These are phyloP conservation scores for Smutsia gigantea DNA, from an alignment of 2,797 vertebrate species.

Conservation along the genomic window DNA sequence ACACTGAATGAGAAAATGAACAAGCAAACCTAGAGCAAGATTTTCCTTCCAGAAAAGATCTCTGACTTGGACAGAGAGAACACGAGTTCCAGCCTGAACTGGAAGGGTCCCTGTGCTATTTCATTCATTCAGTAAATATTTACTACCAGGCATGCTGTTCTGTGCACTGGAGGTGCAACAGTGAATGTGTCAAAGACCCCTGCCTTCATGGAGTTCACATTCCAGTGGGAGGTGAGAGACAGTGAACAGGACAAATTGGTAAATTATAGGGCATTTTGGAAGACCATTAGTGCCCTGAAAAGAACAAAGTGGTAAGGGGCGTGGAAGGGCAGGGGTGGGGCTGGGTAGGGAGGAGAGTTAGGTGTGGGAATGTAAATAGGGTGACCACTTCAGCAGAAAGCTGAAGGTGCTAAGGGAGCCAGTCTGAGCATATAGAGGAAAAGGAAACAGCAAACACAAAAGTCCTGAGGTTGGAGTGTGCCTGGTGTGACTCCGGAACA, in stretches of 20 bases:
- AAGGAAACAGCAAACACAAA: background rate
- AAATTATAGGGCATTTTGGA: background rate
- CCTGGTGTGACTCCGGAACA: background rate
- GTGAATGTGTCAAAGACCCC: background rate
- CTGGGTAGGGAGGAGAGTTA: background rate
- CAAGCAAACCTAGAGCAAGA: background rate
- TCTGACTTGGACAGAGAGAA: background rate
- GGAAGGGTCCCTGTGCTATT: background rate
- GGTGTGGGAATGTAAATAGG: background rate
- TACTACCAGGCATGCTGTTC: background rate
- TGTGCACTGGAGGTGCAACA: background rate
- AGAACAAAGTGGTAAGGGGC: background rate
- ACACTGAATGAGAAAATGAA: background rate
- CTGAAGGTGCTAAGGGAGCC: background rate
- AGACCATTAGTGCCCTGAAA: background rate
- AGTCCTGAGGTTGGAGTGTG: background rate
- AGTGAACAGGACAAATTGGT: background rate
- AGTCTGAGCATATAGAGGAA: background rate
- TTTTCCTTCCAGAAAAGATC: background rate
- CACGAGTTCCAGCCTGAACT: background rate
- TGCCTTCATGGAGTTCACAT: background rate
- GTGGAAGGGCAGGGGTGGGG: background rate
- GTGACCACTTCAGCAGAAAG: background rate
- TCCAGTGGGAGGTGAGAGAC: background rate
- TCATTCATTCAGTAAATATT: conserved; percentile 21